These are phyloP conservation scores for Oligia strigilis DNA, from an alignment of 2,888 invertebrate genomes.

Conservation along the genomic window DNA sequence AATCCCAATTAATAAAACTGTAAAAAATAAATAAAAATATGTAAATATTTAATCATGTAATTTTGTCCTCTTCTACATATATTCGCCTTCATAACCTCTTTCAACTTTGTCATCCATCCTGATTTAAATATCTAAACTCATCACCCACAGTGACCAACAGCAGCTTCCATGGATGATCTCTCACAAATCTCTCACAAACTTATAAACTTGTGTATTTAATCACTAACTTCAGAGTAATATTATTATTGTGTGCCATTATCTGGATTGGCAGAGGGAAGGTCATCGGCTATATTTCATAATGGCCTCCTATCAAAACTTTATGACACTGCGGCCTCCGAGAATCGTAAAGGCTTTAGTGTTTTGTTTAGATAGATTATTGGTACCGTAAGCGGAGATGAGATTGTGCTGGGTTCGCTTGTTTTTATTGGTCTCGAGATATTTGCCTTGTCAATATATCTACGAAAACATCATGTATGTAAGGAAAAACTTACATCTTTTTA, in stretches of 20 bases:
- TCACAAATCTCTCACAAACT: conserved; percentile 66
- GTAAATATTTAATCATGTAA: not conserved
- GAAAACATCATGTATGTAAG: too few relatives aligned
- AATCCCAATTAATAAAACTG: not conserved
- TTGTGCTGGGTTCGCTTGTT: conserved; percentile 6
- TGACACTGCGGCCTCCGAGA: conserved; percentile 72
- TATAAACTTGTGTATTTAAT: conserved; percentile 66
- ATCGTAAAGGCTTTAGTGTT: conserved; percentile 80
- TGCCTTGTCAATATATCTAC: too few relatives aligned
- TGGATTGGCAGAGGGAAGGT: conserved; percentile 65
- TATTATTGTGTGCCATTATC: conserved; percentile 71
- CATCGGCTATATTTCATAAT: conserved; percentile 74
- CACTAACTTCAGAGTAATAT: conserved; percentile 62
- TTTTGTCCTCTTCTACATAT: too few relatives aligned
- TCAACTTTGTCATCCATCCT: conserved; percentile 15
- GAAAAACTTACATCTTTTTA: too few relatives aligned
- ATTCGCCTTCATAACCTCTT: not conserved
- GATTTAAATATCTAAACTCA: conserved; percentile 35
- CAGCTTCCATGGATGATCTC: conserved; percentile 55
- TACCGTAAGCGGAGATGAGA: conserved; percentile 32
- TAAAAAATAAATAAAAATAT: not conserved
- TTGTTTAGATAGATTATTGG: conserved; percentile 71
- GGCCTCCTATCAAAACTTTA: conserved; percentile 82
- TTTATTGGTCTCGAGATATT: conserved; percentile 13
- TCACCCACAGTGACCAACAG: conserved; percentile 42